These are phyloP conservation scores for Agapornis canus DNA, from an alignment of 2,797 vertebrate species.

Conservation along the genomic window DNA sequence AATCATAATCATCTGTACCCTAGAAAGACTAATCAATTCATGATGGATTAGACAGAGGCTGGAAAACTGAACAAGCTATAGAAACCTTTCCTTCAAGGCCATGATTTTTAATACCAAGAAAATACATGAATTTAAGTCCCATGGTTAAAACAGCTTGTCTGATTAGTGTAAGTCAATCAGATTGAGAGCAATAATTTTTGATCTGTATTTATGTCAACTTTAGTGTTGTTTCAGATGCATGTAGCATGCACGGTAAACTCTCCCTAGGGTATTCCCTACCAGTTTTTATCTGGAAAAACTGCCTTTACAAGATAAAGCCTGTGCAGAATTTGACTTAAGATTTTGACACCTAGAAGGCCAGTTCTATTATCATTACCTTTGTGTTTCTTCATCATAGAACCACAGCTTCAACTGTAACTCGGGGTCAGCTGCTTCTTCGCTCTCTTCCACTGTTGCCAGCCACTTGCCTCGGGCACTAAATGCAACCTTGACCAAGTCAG, in stretches of 20 bases:
- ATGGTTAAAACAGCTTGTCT: background rate
- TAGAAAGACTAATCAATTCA: background rate
- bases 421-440: constrained; percentile 75
- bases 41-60: background rate
- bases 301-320: background rate
- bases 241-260: fast-evolving
- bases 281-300: background rate
- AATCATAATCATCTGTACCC: background rate
- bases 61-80: background rate
- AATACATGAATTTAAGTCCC: background rate
- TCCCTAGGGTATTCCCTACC: background rate
- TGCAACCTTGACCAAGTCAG: constrained; percentile 84
- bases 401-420: constrained; percentile 91
- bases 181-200: background rate
- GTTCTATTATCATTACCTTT: constrained; percentile 82
- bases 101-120: background rate
- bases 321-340: background rate
- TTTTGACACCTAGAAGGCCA: background rate
- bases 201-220: background rate
- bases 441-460: constrained; percentile 92
- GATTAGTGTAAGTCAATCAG: background rate
- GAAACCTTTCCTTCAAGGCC: background rate
- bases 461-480: constrained; percentile 83
- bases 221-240: background rate
- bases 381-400: constrained; percentile 83